Evolutionary conservation across 1,140 invertebrate genomes (phyloP).

Genomic region (Sitodiplosis mosellana): DNA sequence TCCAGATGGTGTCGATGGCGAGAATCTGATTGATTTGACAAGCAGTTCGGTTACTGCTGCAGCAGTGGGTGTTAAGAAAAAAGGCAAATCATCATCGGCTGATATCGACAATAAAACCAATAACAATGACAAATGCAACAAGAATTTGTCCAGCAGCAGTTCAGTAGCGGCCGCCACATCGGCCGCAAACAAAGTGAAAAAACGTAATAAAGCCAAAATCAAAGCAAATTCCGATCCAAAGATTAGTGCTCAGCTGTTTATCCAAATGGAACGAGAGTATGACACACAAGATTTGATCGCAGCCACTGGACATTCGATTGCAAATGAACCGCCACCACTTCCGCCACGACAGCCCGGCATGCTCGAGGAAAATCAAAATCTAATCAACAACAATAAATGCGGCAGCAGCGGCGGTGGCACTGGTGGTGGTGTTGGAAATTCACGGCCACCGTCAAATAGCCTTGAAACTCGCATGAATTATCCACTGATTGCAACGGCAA

Average conservation of each 20-base stretch:
- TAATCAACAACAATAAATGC: constrained; percentile 4
- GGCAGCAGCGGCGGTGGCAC: constrained; percentile 9
- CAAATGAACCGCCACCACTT: constrained; percentile 18
- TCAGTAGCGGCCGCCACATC: constrained; percentile 1
- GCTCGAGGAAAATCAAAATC: constrained; percentile 13
- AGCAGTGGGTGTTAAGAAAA: constrained; percentile 2
- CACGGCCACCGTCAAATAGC: constrained; percentile 20
- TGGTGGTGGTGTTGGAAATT: no score
- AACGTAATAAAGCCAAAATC: constrained; percentile 20
- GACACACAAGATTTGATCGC: constrained; percentile 6
- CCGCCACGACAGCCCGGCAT: constrained; percentile 20
- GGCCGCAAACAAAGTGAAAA: constrained; percentile 10
- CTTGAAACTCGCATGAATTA: constrained; percentile 23
- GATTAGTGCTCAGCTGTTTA: constrained; percentile 25
- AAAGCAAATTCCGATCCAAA: constrained; percentile 25
- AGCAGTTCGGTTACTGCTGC: constrained; percentile 5
- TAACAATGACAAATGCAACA: background rate
- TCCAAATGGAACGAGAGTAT: constrained; percentile 22
- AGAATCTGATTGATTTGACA: constrained; percentile 9
- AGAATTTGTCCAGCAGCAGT: background rate
- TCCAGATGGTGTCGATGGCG: constrained; percentile 8
- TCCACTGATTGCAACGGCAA: constrained; percentile 23
- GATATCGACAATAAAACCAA: constrained; percentile 16
- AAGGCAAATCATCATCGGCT: constrained; percentile 13
- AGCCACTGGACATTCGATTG: no score